A percentile compares a stretch with the other conserved stretches of the same genome.
Evolutionary conservation across 2,888 invertebrate species (phyloP).

Genomic region (Eucera pruinosa): DNA sequence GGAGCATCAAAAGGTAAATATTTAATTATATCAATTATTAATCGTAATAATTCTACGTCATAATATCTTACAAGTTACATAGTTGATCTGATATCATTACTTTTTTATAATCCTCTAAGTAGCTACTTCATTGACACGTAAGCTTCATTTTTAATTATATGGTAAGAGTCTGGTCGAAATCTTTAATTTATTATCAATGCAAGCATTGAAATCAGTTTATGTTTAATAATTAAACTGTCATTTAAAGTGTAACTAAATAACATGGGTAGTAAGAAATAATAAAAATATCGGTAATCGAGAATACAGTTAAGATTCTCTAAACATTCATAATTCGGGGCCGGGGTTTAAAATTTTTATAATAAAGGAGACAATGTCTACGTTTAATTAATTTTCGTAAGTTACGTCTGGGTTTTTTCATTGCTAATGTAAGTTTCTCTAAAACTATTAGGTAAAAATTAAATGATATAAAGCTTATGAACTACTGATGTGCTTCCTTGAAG

Average conservation of each 20-base stretch:
- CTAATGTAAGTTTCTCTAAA: not conserved
- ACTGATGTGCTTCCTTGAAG: not conserved
- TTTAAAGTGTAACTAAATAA: not conserved
- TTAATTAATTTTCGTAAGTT: no score
- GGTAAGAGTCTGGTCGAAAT: not conserved
- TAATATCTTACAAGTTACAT: conserved; percentile 13
- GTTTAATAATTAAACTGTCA: not conserved
- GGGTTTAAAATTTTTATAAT: no score
- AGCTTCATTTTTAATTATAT: not conserved
- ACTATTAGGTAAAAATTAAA: not conserved
- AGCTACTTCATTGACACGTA: conserved; percentile 1
- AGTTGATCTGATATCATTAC: not conserved
- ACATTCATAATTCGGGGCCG: no score
- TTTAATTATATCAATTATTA: not conserved
- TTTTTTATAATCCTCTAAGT: conserved; percentile 8
- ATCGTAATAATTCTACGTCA: conserved; percentile 11
- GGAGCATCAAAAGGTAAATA: conserved; percentile 11
- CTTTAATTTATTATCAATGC: not conserved
- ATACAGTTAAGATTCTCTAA: no score
- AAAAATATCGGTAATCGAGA: no score
- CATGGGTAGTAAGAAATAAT: not conserved
- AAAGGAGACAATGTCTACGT: no score
- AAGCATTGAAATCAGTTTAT: not conserved
- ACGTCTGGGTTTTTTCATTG: no score
- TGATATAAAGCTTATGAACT: conserved; percentile 13